phyloP scores from a whole-genome alignment of 1,140 invertebrate genomes.

The Drosophila gunungcola region DNA sequence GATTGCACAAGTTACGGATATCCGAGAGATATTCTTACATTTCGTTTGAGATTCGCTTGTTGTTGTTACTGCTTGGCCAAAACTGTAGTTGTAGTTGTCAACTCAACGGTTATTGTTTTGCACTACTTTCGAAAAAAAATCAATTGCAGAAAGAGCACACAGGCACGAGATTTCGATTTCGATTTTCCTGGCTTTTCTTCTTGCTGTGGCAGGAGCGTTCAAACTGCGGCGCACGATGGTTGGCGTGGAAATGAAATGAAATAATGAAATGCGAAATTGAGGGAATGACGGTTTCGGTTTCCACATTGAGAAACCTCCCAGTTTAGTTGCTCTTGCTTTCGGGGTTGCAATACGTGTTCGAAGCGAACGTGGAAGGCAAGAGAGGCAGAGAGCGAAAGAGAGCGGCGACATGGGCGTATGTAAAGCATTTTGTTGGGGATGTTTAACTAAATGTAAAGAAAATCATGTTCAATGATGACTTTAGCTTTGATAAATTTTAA shows the following conservation, averaged over 20 bases:
- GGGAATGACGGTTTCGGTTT: constrained; percentile 12
- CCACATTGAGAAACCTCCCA: constrained; percentile 1
- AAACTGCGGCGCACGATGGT: constrained; percentile 27
- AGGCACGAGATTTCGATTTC: constrained; percentile 50
- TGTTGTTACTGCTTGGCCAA: constrained; percentile 17
- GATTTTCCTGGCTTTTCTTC: constrained; percentile 5
- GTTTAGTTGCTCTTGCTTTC: not conserved
- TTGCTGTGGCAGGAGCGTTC: constrained; percentile 57
- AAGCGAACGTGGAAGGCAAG: not conserved
- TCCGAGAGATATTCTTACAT: constrained; percentile 36
- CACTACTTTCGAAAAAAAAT: constrained; percentile 70
- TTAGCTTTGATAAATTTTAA: too few species aligned
- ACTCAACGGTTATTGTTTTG: constrained; percentile 36
- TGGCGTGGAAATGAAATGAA: constrained; percentile 13
- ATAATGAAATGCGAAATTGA: constrained; percentile 15
- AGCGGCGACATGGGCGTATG: constrained; percentile 4
- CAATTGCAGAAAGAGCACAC: constrained; percentile 66
- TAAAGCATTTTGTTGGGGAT: not conserved
- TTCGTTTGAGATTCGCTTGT: constrained; percentile 10
- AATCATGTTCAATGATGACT: not conserved
- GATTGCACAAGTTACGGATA: constrained; percentile 38
- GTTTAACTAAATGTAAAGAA: not conserved
- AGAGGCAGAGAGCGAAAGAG: constrained; percentile 23
- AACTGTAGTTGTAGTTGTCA: constrained; percentile 30
- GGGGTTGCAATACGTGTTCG: constrained; percentile 5